These are phyloP conservation scores for Ferrisia virgata DNA, from an alignment of 2,888 invertebrate species.

Conservation along the genomic window DNA sequence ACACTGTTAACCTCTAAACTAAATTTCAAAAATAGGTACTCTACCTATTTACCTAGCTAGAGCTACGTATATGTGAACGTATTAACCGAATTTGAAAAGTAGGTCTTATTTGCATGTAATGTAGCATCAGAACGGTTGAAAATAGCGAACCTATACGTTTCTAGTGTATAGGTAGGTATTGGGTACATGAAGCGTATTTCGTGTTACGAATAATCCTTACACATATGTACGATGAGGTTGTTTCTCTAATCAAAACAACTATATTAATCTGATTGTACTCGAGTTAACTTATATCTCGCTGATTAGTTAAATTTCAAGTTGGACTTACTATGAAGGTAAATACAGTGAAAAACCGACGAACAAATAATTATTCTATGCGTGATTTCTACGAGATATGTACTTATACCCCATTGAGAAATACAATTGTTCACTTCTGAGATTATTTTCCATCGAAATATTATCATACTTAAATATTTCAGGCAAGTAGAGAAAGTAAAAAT, in stretches of 20 bases:
- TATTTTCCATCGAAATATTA: not conserved
- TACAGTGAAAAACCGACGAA: conserved; percentile 4
- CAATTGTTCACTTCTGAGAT: not conserved
- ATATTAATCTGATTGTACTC: conserved; percentile 30
- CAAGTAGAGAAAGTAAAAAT: too few species aligned
- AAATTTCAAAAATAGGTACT: not conserved
- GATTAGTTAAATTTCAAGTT: conserved; percentile 13
- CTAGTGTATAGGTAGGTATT: too few species aligned
- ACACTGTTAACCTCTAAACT: too few species aligned
- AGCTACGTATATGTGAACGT: too few species aligned
- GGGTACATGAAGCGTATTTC: not conserved
- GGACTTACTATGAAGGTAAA: conserved; percentile 18
- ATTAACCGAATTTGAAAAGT: not conserved
- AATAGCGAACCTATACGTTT: not conserved
- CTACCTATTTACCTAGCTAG: not conserved
- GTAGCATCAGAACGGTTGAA: not conserved
- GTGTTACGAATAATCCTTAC: conserved; percentile 9
- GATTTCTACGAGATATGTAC: not conserved
- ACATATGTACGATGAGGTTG: not conserved
- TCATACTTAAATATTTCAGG: too few species aligned
- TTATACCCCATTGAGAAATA: not conserved
- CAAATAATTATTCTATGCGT: not conserved
- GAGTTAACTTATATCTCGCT: conserved; percentile 1
- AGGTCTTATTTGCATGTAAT: conserved; percentile 26
- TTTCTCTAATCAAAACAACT: conserved; percentile 29